Percentiles rank a stretch among this genome's conserved stretches.
phyloP scores from a whole-genome alignment of 2,113 vertebrate species.

The Datnioides undecimradiatus region DNA sequence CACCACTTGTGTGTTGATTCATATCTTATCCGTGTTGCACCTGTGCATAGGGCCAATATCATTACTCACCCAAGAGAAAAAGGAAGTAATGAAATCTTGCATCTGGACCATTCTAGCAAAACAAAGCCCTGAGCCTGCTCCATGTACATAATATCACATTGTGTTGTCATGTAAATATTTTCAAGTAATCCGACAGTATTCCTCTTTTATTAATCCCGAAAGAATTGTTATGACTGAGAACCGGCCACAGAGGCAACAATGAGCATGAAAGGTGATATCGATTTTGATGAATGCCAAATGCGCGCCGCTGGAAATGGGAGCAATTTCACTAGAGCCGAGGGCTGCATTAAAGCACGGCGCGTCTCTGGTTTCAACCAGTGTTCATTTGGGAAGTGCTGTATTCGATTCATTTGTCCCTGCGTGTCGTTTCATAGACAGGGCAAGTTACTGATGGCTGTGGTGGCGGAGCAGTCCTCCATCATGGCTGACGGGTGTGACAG shows the following conservation, averaged over 20 bases:
- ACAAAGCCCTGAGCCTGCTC: slow-evolving; percentile 46
- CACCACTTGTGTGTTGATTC: slow-evolving; percentile 60
- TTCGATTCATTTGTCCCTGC: slow-evolving; percentile 68
- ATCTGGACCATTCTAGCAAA: slow-evolving; percentile 60
- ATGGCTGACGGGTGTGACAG: slow-evolving; percentile 69
- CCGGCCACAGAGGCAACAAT: slow-evolving; percentile 47
- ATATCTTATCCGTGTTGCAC: slow-evolving; percentile 66
- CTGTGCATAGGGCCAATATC: slow-evolving; percentile 69
- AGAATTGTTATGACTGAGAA: slow-evolving; percentile 64
- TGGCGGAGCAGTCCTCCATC: slow-evolving; percentile 61
- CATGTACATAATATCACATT: slow-evolving; percentile 41
- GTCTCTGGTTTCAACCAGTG: slow-evolving; percentile 68
- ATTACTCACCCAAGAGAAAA: slow-evolving; percentile 68
- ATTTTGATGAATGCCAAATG: slow-evolving; percentile 80
- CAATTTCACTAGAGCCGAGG: slow-evolving; percentile 69
- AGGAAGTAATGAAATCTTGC: slow-evolving; percentile 70
- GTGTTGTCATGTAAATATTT: slow-evolving; percentile 78
- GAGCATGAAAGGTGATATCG: slow-evolving; percentile 68
- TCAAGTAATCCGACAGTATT: slow-evolving; percentile 52
- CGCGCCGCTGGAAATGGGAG: slow-evolving; percentile 67
- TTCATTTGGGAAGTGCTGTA: slow-evolving; percentile 66
- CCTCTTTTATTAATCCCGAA: slow-evolving; percentile 64
- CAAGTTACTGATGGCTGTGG: slow-evolving; percentile 64
- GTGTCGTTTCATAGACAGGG: slow-evolving; percentile 49
- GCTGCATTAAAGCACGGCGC: slow-evolving; percentile 49